Evolutionary conservation across 2,888 invertebrate genomes (phyloP).

Genomic region (Yponomeuta cagnagella): DNA sequence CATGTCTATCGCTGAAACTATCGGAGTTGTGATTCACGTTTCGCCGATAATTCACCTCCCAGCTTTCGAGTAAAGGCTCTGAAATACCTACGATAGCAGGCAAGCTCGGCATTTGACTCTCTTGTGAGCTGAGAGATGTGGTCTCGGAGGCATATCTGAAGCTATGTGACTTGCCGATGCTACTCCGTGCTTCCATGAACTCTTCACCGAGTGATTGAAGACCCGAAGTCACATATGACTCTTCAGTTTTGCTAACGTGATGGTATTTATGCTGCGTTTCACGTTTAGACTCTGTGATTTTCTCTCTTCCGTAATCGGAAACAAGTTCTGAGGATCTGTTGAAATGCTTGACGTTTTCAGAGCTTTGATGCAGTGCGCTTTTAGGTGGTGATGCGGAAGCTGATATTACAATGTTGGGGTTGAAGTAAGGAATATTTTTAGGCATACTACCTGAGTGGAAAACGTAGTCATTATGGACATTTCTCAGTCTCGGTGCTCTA

Average conservation of each 20-base stretch:
- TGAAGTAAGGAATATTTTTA: constrained; percentile 62
- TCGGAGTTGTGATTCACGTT: constrained; percentile 35
- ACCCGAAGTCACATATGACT: constrained; percentile 52
- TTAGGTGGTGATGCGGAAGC: constrained; percentile 59
- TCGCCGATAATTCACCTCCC: constrained; percentile 70
- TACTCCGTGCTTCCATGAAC: constrained; percentile 66
- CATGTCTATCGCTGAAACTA: constrained; percentile 46
- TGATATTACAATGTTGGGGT: constrained; percentile 47
- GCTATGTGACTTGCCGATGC: constrained; percentile 83
- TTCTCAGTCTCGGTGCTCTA: constrained; percentile 54
- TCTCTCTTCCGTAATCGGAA: constrained; percentile 48
- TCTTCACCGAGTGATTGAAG: constrained; percentile 63
- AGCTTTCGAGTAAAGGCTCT: constrained; percentile 67
- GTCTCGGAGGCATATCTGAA: constrained; percentile 78
- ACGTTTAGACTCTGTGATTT: constrained; percentile 43
- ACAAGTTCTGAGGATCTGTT: constrained; percentile 55
- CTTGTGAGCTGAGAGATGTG: constrained; percentile 64
- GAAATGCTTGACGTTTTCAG: constrained; percentile 56
- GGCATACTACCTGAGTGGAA: constrained; percentile 66
- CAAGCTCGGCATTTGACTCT: constrained; percentile 69
- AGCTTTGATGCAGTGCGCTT: constrained; percentile 55
- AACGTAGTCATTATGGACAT: constrained; percentile 48
- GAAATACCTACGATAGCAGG: constrained; percentile 71
- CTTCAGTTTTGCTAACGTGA: constrained; percentile 48
- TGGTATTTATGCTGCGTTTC: constrained; percentile 35